A percentile compares a stretch with the other conserved stretches of the same genome.
phyloP scores from a whole-genome alignment of 1,140 invertebrate genomes.

The Zophobas morio region DNA sequence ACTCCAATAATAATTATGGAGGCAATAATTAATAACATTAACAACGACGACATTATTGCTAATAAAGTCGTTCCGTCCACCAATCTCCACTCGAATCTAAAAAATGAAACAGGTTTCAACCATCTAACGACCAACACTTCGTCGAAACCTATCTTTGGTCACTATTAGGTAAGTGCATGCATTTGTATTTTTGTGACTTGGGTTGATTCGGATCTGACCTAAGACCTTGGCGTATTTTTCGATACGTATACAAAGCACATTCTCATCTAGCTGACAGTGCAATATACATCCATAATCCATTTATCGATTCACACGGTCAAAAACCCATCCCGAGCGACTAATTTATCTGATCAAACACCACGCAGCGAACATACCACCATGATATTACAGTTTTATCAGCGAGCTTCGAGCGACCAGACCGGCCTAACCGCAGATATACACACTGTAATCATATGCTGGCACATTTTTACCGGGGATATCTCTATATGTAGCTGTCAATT shows the following conservation, averaged over 20 bases:
- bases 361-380: constrained; percentile 57
- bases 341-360: constrained; percentile 63
- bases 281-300: constrained; percentile 61
- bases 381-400: constrained; percentile 59
- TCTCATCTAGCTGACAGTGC: constrained; percentile 46
- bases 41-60: too few species aligned
- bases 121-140: too few species aligned
- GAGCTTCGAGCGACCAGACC: constrained; percentile 38
- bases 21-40: too few species aligned
- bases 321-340: constrained; percentile 59
- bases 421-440: constrained; percentile 48
- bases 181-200: constrained; percentile 21
- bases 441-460: constrained; percentile 60
- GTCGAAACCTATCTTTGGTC: too few species aligned
- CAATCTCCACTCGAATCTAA: too few species aligned
- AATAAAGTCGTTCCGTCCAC: too few species aligned
- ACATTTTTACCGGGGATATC: constrained; percentile 58
- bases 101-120: too few species aligned
- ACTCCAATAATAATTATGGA: too few species aligned
- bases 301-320: constrained; percentile 64
- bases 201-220: constrained; percentile 39
- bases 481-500: constrained; percentile 64
- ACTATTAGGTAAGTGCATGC: constrained; percentile 34
- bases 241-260: constrained; percentile 49
- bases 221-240: constrained; percentile 39